Evolutionary conservation across 2,888 invertebrate genomes (phyloP).

Genomic region (Diploptera punctata): DNA sequence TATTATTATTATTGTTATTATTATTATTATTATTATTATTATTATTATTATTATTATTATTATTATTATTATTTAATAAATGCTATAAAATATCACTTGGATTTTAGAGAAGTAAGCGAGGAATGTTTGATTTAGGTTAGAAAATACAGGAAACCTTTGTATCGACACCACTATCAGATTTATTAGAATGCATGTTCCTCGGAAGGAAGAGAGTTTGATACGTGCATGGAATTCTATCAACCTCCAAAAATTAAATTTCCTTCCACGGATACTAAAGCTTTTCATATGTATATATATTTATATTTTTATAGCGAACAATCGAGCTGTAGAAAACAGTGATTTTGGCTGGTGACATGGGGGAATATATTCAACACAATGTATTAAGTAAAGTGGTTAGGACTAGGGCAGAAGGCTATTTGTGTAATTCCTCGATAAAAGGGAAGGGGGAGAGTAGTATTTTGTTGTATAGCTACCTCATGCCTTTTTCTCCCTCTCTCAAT

Average conservation of each 20-base stretch:
- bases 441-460: conserved; percentile 1
- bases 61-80: too few relatives aligned
- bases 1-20: too few relatives aligned
- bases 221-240: too few relatives aligned
- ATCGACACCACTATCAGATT: too few relatives aligned
- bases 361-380: background rate
- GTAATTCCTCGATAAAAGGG: conserved; percentile 17
- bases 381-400: background rate
- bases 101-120: too few relatives aligned
- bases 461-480: background rate
- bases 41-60: too few relatives aligned
- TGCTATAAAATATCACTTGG: too few relatives aligned
- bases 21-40: too few relatives aligned
- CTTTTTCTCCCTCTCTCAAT: conserved; percentile 14
- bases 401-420: conserved; percentile 13
- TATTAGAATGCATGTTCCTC: too few relatives aligned
- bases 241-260: conserved; percentile 11
- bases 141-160: too few relatives aligned
- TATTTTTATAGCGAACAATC: background rate
- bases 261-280: background rate
- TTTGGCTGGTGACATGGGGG: background rate
- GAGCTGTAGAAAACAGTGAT: background rate
- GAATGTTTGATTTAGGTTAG: too few relatives aligned
- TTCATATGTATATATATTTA: background rate
- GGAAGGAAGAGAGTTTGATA: too few relatives aligned